phyloP scores from a whole-genome alignment of 2,888 invertebrate species.

The Notocelia uddmanniana region DNA sequence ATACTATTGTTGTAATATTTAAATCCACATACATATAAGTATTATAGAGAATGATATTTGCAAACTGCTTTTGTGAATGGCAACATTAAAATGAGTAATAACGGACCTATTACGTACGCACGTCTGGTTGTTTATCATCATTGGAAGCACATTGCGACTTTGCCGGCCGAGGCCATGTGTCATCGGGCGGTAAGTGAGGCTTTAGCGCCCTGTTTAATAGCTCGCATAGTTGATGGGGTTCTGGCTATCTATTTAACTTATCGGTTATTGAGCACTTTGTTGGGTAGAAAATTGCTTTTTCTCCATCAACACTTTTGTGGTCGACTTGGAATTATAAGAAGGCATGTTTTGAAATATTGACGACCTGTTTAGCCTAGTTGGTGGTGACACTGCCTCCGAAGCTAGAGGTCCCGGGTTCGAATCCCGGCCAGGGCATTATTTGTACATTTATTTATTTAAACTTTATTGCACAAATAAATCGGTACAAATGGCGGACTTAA shows the following conservation, averaged over 20 bases:
- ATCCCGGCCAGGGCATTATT: too few relatives aligned
- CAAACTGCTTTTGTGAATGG: not conserved
- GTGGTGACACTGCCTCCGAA: too few relatives aligned
- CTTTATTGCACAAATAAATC: too few relatives aligned
- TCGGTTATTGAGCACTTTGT: not conserved
- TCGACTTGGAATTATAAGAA: not conserved
- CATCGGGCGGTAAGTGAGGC: conserved; percentile 4
- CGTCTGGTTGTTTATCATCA: conserved; percentile 1
- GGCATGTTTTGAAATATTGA: too few relatives aligned
- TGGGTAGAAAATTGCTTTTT: conserved; percentile 1
- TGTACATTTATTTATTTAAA: too few relatives aligned
- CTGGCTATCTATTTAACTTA: conserved; percentile 2
- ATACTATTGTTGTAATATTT: too few relatives aligned
- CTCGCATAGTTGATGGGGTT: not conserved
- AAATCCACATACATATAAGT: too few relatives aligned
- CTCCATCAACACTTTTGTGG: not conserved
- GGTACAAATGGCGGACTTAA: too few relatives aligned
- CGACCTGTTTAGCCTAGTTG: too few relatives aligned
- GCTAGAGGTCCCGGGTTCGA: too few relatives aligned
- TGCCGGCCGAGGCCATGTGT: conserved; percentile 1
- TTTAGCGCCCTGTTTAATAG: conserved; percentile 1
- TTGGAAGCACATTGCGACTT: not conserved
- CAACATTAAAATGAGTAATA: not conserved
- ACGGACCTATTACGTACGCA: not conserved
- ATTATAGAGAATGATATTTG: too few relatives aligned